phyloP scores from a whole-genome alignment of 1,140 invertebrate genomes.

The Paracyclopina nana region DNA sequence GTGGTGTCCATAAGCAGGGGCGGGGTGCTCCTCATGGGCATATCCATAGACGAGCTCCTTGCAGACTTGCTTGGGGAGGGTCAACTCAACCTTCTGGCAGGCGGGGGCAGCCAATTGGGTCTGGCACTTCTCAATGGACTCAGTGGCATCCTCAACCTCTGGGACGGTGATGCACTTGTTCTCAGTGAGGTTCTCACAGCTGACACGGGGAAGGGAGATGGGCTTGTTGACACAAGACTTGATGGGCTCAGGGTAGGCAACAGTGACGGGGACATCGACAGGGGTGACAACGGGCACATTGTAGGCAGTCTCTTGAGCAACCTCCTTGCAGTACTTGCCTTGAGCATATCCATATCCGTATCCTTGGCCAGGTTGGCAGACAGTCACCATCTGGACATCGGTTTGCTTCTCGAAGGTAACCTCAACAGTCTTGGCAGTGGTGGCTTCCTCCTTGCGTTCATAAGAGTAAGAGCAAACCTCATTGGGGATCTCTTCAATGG shows the following conservation, averaged over 20 bases:
- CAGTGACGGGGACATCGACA: conserved; percentile 12
- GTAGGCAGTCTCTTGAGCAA: conserved; percentile 16
- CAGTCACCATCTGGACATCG: conserved; percentile 13
- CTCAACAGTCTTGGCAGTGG: conserved; percentile 16
- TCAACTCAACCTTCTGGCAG: conserved; percentile 14
- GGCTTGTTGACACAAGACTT: conserved; percentile 17
- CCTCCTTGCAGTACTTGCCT: conserved; percentile 14
- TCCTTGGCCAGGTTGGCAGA: conserved; percentile 15
- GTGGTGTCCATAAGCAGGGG: no score
- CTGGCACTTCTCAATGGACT: conserved; percentile 9
- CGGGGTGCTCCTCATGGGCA: conserved; percentile 12
- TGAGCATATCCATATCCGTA: conserved; percentile 6
- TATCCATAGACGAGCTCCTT: conserved; percentile 13
- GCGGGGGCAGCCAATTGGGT: conserved; percentile 8
- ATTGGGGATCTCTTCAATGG: conserved; percentile 15
- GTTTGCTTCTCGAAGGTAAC: conserved; percentile 14
- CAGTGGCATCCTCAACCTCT: conserved; percentile 1
- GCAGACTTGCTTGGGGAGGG: conserved; percentile 13
- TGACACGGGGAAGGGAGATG: conserved; percentile 10
- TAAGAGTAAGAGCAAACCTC: conserved; percentile 16
- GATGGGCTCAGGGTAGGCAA: conserved; percentile 12
- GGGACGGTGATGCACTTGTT: conserved; percentile 14
- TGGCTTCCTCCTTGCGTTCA: conserved; percentile 11
- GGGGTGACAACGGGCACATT: conserved; percentile 15
- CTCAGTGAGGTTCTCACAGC: conserved; percentile 2